A percentile compares a stretch with the other conserved stretches of the same genome.
Evolutionary conservation across 1,140 invertebrate genomes (phyloP).

Genomic region (Drosophila malerkotliana): DNA sequence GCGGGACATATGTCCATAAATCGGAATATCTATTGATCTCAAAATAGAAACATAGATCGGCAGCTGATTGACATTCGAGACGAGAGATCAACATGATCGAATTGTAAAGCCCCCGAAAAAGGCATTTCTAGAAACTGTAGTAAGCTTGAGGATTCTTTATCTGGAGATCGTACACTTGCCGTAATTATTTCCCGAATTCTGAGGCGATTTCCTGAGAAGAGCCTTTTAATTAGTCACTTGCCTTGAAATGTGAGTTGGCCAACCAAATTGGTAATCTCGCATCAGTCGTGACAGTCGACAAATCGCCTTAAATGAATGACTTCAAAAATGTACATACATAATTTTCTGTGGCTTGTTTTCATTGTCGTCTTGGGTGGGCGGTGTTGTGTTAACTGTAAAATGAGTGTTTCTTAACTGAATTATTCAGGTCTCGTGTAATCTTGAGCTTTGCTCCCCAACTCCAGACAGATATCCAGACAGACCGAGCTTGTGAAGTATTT

Average conservation of each 20-base stretch:
- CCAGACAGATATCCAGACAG: not conserved
- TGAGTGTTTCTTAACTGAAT: constrained; percentile 31
- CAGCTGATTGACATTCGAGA: constrained; percentile 64
- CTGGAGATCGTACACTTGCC: not conserved
- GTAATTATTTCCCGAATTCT: constrained; percentile 41
- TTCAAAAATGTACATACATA: constrained; percentile 16
- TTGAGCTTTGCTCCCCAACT: constrained; percentile 20
- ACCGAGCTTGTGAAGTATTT: constrained; percentile 22
- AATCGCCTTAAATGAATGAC: constrained; percentile 69
- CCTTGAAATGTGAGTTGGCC: constrained; percentile 46
- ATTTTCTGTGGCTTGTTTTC: constrained; percentile 29
- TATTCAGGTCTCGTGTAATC: constrained; percentile 45
- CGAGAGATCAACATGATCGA: constrained; percentile 28
- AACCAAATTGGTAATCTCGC: constrained; percentile 58
- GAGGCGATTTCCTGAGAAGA: constrained; percentile 23
- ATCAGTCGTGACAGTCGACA: constrained; percentile 58
- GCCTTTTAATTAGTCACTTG: constrained; percentile 42
- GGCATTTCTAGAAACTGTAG: constrained; percentile 23
- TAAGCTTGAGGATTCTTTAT: constrained; percentile 22
- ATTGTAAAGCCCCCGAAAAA: constrained; percentile 52
- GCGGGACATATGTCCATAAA: constrained; percentile 43
- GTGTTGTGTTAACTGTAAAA: constrained; percentile 41
- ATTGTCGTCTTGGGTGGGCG: constrained; percentile 48
- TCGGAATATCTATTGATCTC: constrained; percentile 10
- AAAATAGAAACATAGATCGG: constrained; percentile 38